These are phyloP conservation scores for Musca vetustissima DNA, from an alignment of 1,140 invertebrate species.

Conservation along the genomic window DNA sequence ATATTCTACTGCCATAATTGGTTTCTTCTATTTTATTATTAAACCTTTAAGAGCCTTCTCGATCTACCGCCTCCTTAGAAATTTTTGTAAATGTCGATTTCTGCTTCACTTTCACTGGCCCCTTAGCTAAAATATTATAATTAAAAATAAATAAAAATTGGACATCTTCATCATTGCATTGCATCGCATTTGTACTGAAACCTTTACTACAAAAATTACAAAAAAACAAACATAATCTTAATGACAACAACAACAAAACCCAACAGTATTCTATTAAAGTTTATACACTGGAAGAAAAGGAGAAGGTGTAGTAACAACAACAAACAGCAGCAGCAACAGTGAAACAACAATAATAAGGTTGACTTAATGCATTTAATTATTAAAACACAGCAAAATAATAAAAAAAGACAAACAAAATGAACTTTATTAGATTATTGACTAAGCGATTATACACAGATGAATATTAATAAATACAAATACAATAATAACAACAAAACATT, in stretches of 20 bases:
- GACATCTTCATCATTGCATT: too few species aligned
- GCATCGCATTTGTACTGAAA: too few species aligned
- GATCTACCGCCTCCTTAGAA: too few species aligned
- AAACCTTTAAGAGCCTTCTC: too few species aligned
- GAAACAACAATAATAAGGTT: conserved; percentile 18
- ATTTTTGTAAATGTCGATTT: too few species aligned
- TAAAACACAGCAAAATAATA: neutral
- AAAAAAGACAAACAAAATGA: too few species aligned
- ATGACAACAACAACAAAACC: conserved; percentile 3
- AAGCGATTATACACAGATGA: neutral
- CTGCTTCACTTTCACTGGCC: too few species aligned
- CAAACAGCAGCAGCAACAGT: neutral
- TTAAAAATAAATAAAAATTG: too few species aligned
- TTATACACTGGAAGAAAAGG: neutral
- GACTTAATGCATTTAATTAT: conserved; percentile 17
- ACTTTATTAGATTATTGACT: too few species aligned
- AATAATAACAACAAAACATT: conserved; percentile 6
- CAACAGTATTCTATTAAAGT: conserved; percentile 11
- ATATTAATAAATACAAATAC: neutral
- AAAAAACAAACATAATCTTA: conserved; percentile 6
- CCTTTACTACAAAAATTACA: neutral
- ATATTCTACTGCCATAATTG: too few species aligned
- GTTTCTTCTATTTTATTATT: too few species aligned
- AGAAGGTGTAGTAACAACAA: neutral
- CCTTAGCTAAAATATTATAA: too few species aligned